Evolutionary conservation across 2,888 invertebrate genomes (phyloP), one percentile per base, ranked within the genome.

Genomic region (Ophion slaviceki): DNA sequence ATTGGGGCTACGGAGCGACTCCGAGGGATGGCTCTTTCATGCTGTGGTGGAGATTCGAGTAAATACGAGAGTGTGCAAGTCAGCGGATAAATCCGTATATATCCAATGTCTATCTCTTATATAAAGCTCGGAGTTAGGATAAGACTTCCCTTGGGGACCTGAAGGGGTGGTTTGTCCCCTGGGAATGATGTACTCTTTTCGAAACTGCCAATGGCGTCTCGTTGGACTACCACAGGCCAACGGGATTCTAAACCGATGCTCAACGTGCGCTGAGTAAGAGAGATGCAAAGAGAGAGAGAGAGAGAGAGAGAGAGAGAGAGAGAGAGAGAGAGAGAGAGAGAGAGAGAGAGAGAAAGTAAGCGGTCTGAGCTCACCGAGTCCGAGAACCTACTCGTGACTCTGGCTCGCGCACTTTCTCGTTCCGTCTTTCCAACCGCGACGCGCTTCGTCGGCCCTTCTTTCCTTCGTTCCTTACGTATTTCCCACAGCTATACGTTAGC

Each of bases 201-300:
- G 90, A 89, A 91, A 90, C 90, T 91, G 90, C 90, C 89, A 89
- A 90, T 89, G 89, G 89, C 88, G 83, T 88, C 87, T 88, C 87
- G 70, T 66, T 36, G 85, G 71, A 80, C 66, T 62, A 53, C 61
- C 28, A 24, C 62, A 32, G 20, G 71, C 53, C 78, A 79, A 83
- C 53, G 82, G 45, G 89, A 88, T 45, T 66, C 64, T 68, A 64
- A 67, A 66, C 70, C 24, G 20, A 28, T 68, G 71, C n/a, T 57
- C 77, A 78, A 75, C 45, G 72, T 76, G 59, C 47, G 66, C 36
- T 20, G 61, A 53, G 68, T 74, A 28, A 47, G 45, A 59, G 68
- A 36, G 45, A 28, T 14, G 24, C 24, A 36, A 61, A 40, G 32
- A 40, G 20, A 40, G 70, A 47, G 76, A 70, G 20, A 59, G 28